Conservation (phyloP, 1,140 invertebrate species). For the Halictus rubicundus region DNA sequence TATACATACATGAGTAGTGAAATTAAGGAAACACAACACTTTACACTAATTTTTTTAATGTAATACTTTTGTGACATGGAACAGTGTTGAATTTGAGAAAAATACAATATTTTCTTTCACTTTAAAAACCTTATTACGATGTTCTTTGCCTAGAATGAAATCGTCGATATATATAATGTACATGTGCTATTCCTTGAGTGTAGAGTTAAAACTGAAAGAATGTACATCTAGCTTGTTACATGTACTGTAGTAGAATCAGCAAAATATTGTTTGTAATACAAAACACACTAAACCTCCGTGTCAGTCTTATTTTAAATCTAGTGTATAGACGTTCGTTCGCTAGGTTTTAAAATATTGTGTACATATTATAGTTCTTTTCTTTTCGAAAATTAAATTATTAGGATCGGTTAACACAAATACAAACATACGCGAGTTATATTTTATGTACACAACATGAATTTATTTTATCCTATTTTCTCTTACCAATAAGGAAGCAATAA, state of each 20-base stretch:
- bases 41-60: constrained; percentile 43
- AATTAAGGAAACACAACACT: constrained; percentile 54
- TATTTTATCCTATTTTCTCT: constrained; percentile 74
- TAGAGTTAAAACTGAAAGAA: constrained; percentile 42
- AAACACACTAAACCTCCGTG: constrained; percentile 50
- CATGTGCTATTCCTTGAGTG: constrained; percentile 38
- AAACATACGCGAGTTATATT: constrained; percentile 57
- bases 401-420: constrained; percentile 60
- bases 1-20: constrained; percentile 40
- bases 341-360: constrained; percentile 56
- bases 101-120: constrained; percentile 58
- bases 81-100: constrained; percentile 54
- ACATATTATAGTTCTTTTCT: constrained; percentile 46
- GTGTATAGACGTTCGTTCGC: constrained; percentile 54
- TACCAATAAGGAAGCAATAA: constrained; percentile 75
- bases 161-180: constrained; percentile 61
- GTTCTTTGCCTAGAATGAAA: constrained; percentile 48
- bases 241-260: constrained; percentile 37
- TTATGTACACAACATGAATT: constrained; percentile 77
- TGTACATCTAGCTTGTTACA: constrained; percentile 7
- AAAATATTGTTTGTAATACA: constrained; percentile 46
- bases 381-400: constrained; percentile 49
- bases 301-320: constrained; percentile 67
- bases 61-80: constrained; percentile 61
- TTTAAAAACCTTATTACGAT: constrained; percentile 58